Evolutionary conservation across 2,888 invertebrate species (phyloP), one percentile per base, ranked within the genome.

Genomic region (Orthonychiurus folsomi): DNA sequence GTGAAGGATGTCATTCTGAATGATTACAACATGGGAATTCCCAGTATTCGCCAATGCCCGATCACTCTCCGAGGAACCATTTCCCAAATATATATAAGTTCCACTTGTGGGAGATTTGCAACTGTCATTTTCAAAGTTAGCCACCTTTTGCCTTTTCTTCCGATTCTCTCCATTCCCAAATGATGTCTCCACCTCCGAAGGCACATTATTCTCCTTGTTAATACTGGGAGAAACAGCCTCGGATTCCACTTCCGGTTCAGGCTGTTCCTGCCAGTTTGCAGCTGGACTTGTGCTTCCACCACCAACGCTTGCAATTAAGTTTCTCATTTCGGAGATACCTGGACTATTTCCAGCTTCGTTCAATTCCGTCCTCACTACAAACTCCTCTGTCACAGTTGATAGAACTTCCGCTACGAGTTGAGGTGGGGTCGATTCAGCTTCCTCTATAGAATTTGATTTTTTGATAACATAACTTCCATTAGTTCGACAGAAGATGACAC

Each of bases 1-100:
- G 20, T 57, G 60, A 25, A 64, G 52, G 27, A 62, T 62, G 5
- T 64, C 64, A 62, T 62, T 62, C 24, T 61, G 64, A 21, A 64
- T 56, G n/a, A 61, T 62, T 15, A 61, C 64, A 59, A 62, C 61
- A 50, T 62, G 59, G 25, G 59, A 52, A 21, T 64, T 54, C 15
- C 58, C 59, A 0, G 59, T 27, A 27, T 56, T 57, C 1, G 56
- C 59, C 9, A 59, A 23, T 2, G 59, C 59, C 50, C 52, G 26
- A 24, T 64, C 64, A 56, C 61, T 62, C 23, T 64, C 64, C 21
- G 64, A 53, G 15, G 61, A 52, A 25, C 27, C 26, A 26, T 54
- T 64, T 20, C 52, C 60, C 18, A 61, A 27, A 28, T 48, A 59
- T 2, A 57, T 52, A 1, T 53, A 53, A 9, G 54, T 58, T 5